These are phyloP conservation scores for Eulithis testata DNA, from an alignment of 2,888 invertebrate species.

Conservation along the genomic window DNA sequence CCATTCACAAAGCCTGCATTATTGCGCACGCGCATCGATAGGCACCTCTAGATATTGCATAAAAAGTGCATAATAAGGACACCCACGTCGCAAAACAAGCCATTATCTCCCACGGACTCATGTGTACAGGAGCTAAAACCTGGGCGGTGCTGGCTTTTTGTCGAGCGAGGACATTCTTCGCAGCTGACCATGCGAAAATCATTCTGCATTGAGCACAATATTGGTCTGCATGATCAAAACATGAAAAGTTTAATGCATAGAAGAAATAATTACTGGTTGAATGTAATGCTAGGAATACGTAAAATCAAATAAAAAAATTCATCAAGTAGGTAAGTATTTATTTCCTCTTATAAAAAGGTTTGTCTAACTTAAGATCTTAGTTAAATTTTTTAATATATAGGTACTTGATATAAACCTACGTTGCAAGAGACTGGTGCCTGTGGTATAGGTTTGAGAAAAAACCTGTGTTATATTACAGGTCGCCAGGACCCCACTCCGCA, in stretches of 20 bases:
- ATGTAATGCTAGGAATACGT: neutral
- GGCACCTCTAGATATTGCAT: slow-evolving; percentile 48
- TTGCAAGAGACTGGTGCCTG: too few relatives aligned
- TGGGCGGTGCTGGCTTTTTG: slow-evolving; percentile 74
- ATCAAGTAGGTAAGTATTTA: too few relatives aligned
- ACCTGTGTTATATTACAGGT: too few relatives aligned
- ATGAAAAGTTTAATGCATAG: slow-evolving; percentile 2
- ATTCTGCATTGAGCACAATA: slow-evolving; percentile 40
- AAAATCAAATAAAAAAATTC: neutral
- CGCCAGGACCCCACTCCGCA: too few relatives aligned
- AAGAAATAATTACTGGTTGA: neutral
- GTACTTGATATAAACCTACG: too few relatives aligned
- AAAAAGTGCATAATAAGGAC: slow-evolving; percentile 79
- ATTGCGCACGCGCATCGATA: slow-evolving; percentile 69
- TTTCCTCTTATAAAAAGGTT: too few relatives aligned
- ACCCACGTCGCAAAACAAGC: slow-evolving; percentile 77
- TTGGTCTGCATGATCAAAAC: slow-evolving; percentile 35
- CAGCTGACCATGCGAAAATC: slow-evolving; percentile 62
- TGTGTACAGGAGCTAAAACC: slow-evolving; percentile 70
- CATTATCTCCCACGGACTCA: slow-evolving; percentile 79
- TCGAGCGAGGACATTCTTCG: slow-evolving; percentile 59
- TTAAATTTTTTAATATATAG: too few relatives aligned
- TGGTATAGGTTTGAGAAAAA: too few relatives aligned
- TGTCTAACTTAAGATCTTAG: too few relatives aligned
- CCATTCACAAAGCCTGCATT: slow-evolving; percentile 70